Evolutionary conservation across 2,888 invertebrate genomes (phyloP), one percentile per base, ranked within the genome.

Genomic region (Eubasilissa splendida): DNA sequence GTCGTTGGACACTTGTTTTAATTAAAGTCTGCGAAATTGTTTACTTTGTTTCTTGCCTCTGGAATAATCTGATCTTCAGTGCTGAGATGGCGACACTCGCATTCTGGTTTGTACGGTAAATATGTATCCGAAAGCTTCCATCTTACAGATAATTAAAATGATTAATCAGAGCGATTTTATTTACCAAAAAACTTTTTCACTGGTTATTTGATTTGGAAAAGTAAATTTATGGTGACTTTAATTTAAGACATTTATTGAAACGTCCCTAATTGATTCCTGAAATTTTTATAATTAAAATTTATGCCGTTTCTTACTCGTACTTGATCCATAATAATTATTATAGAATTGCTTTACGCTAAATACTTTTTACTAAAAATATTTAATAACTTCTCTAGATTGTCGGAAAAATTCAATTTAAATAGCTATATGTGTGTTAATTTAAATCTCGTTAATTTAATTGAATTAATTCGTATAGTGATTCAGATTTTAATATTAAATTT

Each of bases 1-100:
- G 53, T 63, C 53, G 63, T 76, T 76, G 59, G 59, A 75, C 76
- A 76, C 76, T 76, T 65, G 76, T 76, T 76, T 76, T 76, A 76
- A 76, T 76, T 76, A 76, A 65, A 76, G 76, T 76, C 65, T 65
- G 76, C 42, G 76, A 76, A 65, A 76, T 65, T 76, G 76, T 63
- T 76, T 76, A 76, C 76, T 76, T 76, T 76, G 76, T 76, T 59
- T 65, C 76, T 53, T 63, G 65, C 60, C 33, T 65, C 60, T n/a
- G 33, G 63, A 76, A 76, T 76, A 76, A 76, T 76, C 76, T 76
- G 71, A 73, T 73, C 71, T 73, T 56, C 71, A 42, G 68, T n/a
- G 50, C 50, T 50, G 71, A 54, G 71, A 73, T 73, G 56, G 71
- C 71, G 71, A 73, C 71, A 73, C 56, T 73, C 56, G 71, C 52